Percentiles rank a stretch among this genome's conserved stretches.
These are phyloP conservation scores for Acheta domesticus DNA, from an alignment of 2,888 invertebrate species.

Conservation along the genomic window DNA sequence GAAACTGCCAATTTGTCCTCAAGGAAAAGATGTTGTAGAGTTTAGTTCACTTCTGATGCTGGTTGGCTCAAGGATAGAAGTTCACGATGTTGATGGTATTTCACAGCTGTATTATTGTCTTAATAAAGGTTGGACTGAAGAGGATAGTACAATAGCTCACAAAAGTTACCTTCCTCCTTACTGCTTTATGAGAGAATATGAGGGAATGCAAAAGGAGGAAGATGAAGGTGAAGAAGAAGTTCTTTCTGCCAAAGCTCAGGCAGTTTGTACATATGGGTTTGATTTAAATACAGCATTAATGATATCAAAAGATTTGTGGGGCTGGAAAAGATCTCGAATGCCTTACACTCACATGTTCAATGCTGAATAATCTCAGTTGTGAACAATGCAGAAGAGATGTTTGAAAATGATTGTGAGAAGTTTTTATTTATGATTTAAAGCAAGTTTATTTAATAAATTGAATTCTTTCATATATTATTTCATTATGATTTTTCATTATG, in stretches of 20 bases:
- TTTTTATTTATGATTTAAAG: too few relatives aligned
- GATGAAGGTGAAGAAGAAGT: background rate
- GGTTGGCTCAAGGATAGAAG: slow-evolving; percentile 5
- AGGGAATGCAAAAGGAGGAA: background rate
- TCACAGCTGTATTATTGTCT: background rate
- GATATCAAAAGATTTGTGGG: slow-evolving; percentile 18
- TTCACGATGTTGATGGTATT: background rate
- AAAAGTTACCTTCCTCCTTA: background rate
- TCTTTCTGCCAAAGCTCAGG: background rate
- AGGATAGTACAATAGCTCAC: background rate
- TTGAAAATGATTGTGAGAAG: too few relatives aligned
- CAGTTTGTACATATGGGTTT: slow-evolving; percentile 18
- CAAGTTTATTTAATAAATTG: too few relatives aligned
- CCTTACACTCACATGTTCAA: slow-evolving; percentile 23
- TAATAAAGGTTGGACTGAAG: background rate
- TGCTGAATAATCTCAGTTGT: background rate
- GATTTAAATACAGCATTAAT: slow-evolving; percentile 19
- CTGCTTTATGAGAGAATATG: background rate
- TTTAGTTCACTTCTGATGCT: background rate
- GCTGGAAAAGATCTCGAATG: slow-evolving; percentile 5
- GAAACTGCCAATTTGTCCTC: background rate
- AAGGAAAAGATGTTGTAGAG: background rate
- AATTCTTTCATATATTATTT: too few relatives aligned
- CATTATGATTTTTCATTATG: too few relatives aligned
- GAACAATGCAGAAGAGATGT: too few relatives aligned